Evolutionary conservation across 2,113 vertebrate species (phyloP).

Genomic region (Willisornis vidua): DNA sequence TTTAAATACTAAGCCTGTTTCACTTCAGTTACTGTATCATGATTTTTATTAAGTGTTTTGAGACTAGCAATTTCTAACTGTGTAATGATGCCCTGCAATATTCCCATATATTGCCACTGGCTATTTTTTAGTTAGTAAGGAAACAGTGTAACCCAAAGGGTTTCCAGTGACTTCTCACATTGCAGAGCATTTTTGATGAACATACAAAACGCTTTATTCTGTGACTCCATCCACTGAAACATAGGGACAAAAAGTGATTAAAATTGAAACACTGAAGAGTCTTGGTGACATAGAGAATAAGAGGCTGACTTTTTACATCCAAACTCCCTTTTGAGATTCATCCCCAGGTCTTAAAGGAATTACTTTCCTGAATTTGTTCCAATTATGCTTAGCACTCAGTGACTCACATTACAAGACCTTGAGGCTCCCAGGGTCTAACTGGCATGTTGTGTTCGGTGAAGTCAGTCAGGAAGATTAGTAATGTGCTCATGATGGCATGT

Average conservation of each 20-base stretch:
- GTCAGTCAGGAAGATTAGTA: neutral
- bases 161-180: neutral
- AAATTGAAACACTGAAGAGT: constrained; percentile 43
- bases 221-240: neutral
- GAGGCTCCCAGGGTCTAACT: constrained; percentile 14
- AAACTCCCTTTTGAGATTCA: constrained; percentile 37
- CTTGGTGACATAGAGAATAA: neutral
- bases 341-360: constrained; percentile 25
- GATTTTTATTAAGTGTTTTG: neutral
- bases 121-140: neutral
- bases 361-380: constrained; percentile 12
- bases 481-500: neutral
- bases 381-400: neutral
- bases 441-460: neutral
- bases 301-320: neutral
- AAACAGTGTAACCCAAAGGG: neutral
- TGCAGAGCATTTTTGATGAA: neutral
- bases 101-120: neutral
- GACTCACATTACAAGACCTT: constrained; percentile 41
- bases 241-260: neutral
- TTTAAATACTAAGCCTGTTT: neutral
- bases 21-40: neutral
- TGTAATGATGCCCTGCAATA: neutral
- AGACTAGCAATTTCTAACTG: neutral
- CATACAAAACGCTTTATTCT: neutral